A percentile compares a stretch with the other conserved stretches of the same genome.
These are phyloP conservation scores for Nyctibius bracteatus DNA, from an alignment of 2,113 vertebrate genomes.

Conservation along the genomic window DNA sequence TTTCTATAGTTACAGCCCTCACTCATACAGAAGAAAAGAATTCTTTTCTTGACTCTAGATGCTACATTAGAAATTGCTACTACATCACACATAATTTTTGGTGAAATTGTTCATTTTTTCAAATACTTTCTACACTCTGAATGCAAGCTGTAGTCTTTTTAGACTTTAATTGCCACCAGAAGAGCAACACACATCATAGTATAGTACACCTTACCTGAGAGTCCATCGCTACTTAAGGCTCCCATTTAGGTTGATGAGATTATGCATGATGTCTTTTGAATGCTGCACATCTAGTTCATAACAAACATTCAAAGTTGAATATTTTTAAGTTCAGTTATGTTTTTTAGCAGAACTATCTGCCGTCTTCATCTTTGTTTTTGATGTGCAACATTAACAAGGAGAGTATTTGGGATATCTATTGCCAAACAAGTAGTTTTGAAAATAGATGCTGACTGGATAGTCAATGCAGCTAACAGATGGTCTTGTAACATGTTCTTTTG, in stretches of 20 bases:
- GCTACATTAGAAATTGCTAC: not conserved
- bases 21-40: not conserved
- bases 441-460: slow-evolving; percentile 37
- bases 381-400: not conserved
- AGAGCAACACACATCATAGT: not conserved
- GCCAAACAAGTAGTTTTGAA: slow-evolving; percentile 19
- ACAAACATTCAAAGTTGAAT: not conserved
- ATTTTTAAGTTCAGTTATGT: not conserved
- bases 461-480: slow-evolving; percentile 34
- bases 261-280: not conserved
- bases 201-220: not conserved
- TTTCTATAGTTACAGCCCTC: not conserved
- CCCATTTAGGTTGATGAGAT: not conserved
- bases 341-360: not conserved
- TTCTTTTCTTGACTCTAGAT: rapidly evolving
- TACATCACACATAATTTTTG: rapidly evolving
- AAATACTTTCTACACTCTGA: not conserved
- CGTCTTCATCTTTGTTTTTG: not conserved
- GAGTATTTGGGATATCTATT: not conserved
- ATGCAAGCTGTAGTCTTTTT: not conserved
- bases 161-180: not conserved
- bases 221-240: not conserved
- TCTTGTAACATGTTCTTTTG: not conserved
- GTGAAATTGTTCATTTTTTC: not conserved
- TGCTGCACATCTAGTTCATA: not conserved